These are phyloP conservation scores for Bergia sp. DNA, from an alignment of 92 coral and sea anemone genomes.

Conservation along the genomic window DNA sequence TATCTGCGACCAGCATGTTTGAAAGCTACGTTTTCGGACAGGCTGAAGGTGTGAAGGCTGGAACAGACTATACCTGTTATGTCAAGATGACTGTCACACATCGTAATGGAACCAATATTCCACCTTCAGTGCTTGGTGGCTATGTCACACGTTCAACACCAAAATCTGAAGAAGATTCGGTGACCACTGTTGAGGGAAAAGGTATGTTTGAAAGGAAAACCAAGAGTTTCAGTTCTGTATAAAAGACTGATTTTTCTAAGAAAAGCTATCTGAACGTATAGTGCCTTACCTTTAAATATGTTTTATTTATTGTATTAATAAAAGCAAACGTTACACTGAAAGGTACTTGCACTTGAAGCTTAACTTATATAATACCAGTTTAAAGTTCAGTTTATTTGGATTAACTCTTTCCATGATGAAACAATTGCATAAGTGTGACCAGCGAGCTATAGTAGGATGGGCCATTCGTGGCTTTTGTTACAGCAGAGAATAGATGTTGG, in stretches of 20 bases:
- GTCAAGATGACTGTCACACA: slow-evolving; percentile 83
- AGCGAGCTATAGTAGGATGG: neutral
- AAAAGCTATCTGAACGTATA: neutral
- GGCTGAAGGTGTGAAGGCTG: slow-evolving; percentile 86
- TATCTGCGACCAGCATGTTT: slow-evolving; percentile 55
- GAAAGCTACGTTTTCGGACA: slow-evolving; percentile 67
- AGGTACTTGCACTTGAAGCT: no score
- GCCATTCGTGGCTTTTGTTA: neutral
- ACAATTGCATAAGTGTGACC: neutral
- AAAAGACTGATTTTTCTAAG: neutral
- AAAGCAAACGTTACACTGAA: neutral
- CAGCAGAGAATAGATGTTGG: neutral
- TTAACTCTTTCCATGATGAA: no score
- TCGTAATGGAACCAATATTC: slow-evolving; percentile 69
- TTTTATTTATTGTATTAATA: neutral
- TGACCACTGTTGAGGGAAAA: slow-evolving; percentile 91
- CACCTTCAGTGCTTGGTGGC: slow-evolving; percentile 47
- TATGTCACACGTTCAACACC: slow-evolving; percentile 78
- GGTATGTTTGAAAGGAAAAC: slow-evolving; percentile 54
- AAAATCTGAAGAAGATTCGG: slow-evolving; percentile 77
- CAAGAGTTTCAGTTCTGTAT: neutral
- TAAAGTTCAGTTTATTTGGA: no score
- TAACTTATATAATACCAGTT: no score
- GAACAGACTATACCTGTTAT: slow-evolving; percentile 90
- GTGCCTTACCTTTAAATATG: neutral